Conservation (phyloP, 2,113 vertebrate species). For the Chaetorhynchus papuensis region DNA sequence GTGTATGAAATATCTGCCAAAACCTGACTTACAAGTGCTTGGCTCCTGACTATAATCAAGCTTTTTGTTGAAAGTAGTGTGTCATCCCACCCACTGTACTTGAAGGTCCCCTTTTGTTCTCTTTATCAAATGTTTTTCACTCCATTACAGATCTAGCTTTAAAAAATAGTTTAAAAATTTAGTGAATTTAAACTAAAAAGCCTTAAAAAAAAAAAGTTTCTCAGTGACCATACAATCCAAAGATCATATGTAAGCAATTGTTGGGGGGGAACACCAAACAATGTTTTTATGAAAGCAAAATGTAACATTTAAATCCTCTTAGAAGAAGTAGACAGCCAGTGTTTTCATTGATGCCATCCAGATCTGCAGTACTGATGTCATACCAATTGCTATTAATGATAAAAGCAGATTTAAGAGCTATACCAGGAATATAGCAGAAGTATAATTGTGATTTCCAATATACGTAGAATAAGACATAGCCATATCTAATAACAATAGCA, state of each 20-base stretch:
- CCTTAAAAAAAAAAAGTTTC: not conserved
- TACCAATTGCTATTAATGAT: slow-evolving; percentile 55
- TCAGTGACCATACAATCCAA: not conserved
- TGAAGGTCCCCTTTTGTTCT: not conserved
- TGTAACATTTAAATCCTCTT: slow-evolving; percentile 8
- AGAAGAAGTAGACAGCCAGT: not conserved
- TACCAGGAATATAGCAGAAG: slow-evolving; percentile 37
- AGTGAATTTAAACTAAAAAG: not conserved
- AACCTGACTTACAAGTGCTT: not conserved
- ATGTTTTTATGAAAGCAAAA: slow-evolving; percentile 29
- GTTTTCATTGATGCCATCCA: slow-evolving; percentile 21
- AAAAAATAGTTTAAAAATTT: not conserved
- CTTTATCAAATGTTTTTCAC: not conserved
- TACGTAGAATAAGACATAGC: slow-evolving; percentile 35
- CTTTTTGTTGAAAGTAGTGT: not conserved
- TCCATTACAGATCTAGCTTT: not conserved
- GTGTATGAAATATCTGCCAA: not conserved
- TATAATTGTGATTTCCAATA: slow-evolving; percentile 50
- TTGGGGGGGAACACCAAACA: not conserved
- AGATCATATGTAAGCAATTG: not conserved
- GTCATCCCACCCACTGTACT: not conserved
- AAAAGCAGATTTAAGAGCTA: slow-evolving; percentile 62
- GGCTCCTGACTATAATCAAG: not conserved
- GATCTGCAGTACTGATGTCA: slow-evolving; percentile 45
- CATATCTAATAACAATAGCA: slow-evolving; percentile 57